Evolutionary conservation across 2,888 invertebrate genomes (phyloP).

Genomic region (Apantesis nais): DNA sequence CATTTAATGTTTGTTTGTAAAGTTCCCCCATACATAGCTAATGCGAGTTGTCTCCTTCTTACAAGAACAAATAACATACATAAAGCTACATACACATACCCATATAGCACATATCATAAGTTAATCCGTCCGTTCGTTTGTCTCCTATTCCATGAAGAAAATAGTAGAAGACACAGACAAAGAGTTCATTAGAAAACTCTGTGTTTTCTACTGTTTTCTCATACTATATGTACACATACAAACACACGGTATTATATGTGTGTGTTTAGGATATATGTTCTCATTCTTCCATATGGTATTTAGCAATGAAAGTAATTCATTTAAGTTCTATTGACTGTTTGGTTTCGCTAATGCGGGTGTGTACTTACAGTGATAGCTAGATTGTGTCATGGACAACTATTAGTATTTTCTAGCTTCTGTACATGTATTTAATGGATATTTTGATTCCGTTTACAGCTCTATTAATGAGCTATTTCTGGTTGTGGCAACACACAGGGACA

Average conservation of each 20-base stretch:
- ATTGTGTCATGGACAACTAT: constrained; percentile 17
- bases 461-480: background rate
- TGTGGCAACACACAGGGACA: background rate
- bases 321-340: constrained; percentile 36
- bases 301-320: constrained; percentile 46
- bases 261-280: background rate
- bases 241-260: too few relatives aligned
- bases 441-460: too few relatives aligned
- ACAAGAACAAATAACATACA: too few relatives aligned
- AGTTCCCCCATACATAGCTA: too few relatives aligned
- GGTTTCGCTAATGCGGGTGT: constrained; percentile 36
- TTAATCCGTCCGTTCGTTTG: background rate
- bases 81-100: too few relatives aligned
- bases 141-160: background rate
- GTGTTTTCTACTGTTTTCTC: too few relatives aligned
- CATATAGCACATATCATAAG: too few relatives aligned
- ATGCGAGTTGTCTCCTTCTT: too few relatives aligned
- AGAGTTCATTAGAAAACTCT: too few relatives aligned
- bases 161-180: background rate
- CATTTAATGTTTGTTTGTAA: too few relatives aligned
- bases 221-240: too few relatives aligned
- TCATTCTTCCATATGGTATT: constrained; percentile 11
- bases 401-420: background rate
- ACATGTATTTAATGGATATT: background rate
- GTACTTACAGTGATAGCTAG: constrained; percentile 11